phyloP scores from a whole-genome alignment of 1,140 invertebrate genomes.

The Aplysia californica region DNA sequence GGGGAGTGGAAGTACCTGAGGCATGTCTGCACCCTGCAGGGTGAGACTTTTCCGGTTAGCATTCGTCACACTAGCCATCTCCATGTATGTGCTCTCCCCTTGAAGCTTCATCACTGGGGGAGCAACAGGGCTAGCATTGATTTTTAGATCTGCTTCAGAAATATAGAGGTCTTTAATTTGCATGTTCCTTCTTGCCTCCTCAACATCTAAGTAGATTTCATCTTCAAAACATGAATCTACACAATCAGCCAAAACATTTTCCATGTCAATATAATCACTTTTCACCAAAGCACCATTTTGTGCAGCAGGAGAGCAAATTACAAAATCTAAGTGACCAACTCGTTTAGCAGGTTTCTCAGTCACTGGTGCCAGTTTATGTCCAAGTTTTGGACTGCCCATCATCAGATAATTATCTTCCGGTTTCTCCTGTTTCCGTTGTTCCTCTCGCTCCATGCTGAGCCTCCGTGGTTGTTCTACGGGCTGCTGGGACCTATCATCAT shows the following conservation, averaged over 20 bases:
- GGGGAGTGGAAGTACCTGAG: conserved; percentile 42
- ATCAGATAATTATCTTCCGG: conserved; percentile 48
- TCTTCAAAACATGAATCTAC: conserved; percentile 5
- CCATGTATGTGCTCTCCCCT: conserved; percentile 44
- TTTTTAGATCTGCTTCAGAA: conserved; percentile 25
- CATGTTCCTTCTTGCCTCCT: background rate
- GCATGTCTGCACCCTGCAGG: conserved; percentile 39
- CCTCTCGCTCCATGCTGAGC: background rate
- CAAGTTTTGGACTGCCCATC: conserved; percentile 48
- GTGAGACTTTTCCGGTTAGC: conserved; percentile 33
- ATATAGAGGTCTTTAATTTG: conserved; percentile 22
- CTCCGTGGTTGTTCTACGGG: too few relatives aligned
- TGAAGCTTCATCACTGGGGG: too few relatives aligned
- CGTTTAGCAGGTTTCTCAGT: background rate
- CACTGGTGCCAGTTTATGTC: background rate
- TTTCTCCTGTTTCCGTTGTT: conserved; percentile 4
- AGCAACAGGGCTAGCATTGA: too few relatives aligned
- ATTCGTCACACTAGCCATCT: conserved; percentile 34
- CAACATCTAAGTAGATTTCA: conserved; percentile 30
- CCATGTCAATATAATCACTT: conserved; percentile 55
- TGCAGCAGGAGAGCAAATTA: too few relatives aligned
- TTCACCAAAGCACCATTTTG: conserved; percentile 5
- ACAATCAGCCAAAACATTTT: background rate
- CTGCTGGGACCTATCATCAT: too few relatives aligned
- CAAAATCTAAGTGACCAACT: too few relatives aligned